Conservation (phyloP, 2,888 invertebrate genomes). For the Drosophila fungiperda region DNA sequence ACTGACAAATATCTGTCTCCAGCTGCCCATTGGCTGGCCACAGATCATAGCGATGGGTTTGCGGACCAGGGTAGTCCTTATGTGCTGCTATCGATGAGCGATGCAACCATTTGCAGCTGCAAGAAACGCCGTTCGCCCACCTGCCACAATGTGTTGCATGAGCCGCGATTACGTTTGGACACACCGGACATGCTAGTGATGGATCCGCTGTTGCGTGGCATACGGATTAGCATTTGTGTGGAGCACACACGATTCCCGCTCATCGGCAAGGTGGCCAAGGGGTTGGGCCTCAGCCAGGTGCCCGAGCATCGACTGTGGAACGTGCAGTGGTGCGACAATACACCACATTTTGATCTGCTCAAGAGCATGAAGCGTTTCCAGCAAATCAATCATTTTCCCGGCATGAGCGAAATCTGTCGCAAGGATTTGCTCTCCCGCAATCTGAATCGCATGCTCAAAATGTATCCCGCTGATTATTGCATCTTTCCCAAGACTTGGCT, state of each 20-base stretch:
- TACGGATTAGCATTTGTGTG: conserved; percentile 79
- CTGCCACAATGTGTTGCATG: conserved; percentile 51
- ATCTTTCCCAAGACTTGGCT: conserved; percentile 98
- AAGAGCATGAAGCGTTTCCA: conserved; percentile 97
- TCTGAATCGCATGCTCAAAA: conserved; percentile 94
- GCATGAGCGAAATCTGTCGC: conserved; percentile 94
- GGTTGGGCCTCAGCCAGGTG: conserved; percentile 85
- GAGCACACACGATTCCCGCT: conserved; percentile 79
- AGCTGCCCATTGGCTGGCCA: conserved; percentile 19
- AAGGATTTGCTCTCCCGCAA: conserved; percentile 96
- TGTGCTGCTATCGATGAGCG: conserved; percentile 44
- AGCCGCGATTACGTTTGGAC: conserved; percentile 24
- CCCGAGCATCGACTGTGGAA: conserved; percentile 94
- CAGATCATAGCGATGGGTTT: background rate
- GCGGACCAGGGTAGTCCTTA: conserved; percentile 21
- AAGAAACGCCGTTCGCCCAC: conserved; percentile 20
- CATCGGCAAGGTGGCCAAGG: conserved; percentile 78
- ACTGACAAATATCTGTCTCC: background rate
- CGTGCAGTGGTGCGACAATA: conserved; percentile 93
- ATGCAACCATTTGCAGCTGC: background rate
- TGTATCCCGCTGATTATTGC: conserved; percentile 95
- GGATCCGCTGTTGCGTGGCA: conserved; percentile 45
- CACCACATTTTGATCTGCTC: conserved; percentile 91
- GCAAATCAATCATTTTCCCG: conserved; percentile 97
- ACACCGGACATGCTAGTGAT: background rate